Percentiles rank a stretch among this genome's conserved stretches.
phyloP scores from a whole-genome alignment of 2,797 vertebrate species.

The Petrocephalus schoutedeni region DNA sequence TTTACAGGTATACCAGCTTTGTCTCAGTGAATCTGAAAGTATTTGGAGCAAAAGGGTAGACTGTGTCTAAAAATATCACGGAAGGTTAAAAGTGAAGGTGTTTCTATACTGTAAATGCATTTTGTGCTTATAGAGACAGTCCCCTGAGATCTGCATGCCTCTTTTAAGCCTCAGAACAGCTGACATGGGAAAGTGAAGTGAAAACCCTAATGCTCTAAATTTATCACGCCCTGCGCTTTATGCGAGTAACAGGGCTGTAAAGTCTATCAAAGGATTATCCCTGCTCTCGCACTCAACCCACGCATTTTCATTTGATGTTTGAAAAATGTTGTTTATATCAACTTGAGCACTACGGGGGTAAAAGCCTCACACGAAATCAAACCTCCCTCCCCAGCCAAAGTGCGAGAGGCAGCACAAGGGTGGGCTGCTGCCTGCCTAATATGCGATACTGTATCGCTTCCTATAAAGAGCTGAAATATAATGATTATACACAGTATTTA shows the following conservation, averaged over 20 bases:
- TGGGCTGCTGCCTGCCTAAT: background rate
- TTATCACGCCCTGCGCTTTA: slow-evolving; percentile 76
- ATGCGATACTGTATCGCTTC: background rate
- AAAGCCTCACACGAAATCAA: background rate
- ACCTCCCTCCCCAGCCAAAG: background rate
- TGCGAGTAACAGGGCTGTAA: slow-evolving; percentile 77
- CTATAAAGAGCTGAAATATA: background rate
- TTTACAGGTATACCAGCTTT: background rate
- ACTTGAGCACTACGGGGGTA: background rate
- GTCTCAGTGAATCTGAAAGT: background rate
- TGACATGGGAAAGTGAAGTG: background rate
- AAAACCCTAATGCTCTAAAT: slow-evolving; percentile 72
- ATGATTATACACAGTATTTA: background rate
- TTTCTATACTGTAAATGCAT: background rate
- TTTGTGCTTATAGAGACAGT: background rate
- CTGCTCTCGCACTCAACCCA: background rate
- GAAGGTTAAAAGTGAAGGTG: slow-evolving; percentile 1
- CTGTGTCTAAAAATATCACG: background rate
- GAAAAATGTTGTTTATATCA: slow-evolving; percentile 5
- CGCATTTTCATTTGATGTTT: background rate
- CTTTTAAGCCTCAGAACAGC: slow-evolving; percentile 6
- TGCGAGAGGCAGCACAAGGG: background rate
- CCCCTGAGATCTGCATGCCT: background rate
- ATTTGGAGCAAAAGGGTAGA: background rate
- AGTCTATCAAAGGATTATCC: slow-evolving; percentile 81